Percentiles rank a stretch among this genome's conserved stretches.
Conservation (phyloP, 1,140 invertebrate genomes). For the Rhopalosiphum maidis region DNA sequence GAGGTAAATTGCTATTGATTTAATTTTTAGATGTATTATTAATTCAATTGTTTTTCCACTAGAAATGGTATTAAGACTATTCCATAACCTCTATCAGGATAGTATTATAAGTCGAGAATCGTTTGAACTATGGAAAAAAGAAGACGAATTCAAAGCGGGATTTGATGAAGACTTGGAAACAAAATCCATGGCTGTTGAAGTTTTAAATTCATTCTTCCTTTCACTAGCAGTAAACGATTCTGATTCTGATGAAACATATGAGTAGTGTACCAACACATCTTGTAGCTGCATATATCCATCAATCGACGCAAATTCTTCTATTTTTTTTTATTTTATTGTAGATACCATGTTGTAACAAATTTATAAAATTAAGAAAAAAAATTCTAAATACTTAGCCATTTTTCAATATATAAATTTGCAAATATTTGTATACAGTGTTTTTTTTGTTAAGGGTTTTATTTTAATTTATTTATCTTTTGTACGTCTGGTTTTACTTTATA, state of each 20-base stretch:
- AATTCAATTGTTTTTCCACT: neutral
- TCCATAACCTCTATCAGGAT: slow-evolving; percentile 34
- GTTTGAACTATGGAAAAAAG: slow-evolving; percentile 39
- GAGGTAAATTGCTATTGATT: neutral
- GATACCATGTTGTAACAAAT: slow-evolving; percentile 54
- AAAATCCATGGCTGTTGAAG: slow-evolving; percentile 30
- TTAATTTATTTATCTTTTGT: slow-evolving; percentile 50
- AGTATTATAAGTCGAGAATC: slow-evolving; percentile 49
- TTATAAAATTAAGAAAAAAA: slow-evolving; percentile 53
- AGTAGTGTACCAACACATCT: neutral
- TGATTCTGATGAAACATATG: slow-evolving; percentile 33
- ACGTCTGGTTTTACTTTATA: slow-evolving; percentile 25
- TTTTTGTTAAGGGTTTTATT: slow-evolving; percentile 52
- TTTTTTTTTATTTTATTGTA: slow-evolving; percentile 55
- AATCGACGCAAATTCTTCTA: slow-evolving; percentile 21
- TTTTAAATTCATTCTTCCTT: slow-evolving; percentile 47
- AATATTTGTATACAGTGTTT: slow-evolving; percentile 56
- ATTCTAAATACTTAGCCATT: slow-evolving; percentile 52
- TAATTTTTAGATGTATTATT: neutral
- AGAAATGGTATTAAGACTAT: slow-evolving; percentile 50
- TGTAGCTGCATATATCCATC: neutral
- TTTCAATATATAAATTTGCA: slow-evolving; percentile 52
- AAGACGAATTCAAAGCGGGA: slow-evolving; percentile 32
- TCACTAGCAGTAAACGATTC: slow-evolving; percentile 48
- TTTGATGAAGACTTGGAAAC: slow-evolving; percentile 50